Percentiles rank a stretch among this genome's conserved stretches.
These are phyloP conservation scores for Dendrocincla tyrannina DNA, from an alignment of 2,797 vertebrate species.

Conservation along the genomic window DNA sequence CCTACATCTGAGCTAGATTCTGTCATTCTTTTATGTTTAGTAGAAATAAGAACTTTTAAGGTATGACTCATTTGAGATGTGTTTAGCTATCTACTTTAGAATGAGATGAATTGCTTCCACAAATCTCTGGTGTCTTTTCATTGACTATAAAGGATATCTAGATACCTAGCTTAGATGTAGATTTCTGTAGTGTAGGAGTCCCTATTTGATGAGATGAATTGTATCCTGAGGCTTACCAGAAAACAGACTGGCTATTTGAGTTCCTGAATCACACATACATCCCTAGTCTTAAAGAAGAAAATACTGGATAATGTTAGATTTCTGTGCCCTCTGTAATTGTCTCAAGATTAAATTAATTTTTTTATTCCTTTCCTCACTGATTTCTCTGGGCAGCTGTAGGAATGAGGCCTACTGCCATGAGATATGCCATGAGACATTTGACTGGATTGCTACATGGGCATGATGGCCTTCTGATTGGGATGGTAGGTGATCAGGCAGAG, in stretches of 20 bases:
- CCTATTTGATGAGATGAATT: background rate
- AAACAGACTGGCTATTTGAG: background rate
- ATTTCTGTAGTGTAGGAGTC: background rate
- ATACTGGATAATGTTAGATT: background rate
- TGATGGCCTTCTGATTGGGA: background rate
- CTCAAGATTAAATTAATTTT: background rate
- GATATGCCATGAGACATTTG: background rate
- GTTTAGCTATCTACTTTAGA: background rate
- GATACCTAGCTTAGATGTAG: background rate
- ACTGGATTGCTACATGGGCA: fast-evolving
- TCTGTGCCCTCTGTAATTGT: background rate
- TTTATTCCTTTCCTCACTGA: background rate
- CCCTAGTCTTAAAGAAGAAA: background rate
- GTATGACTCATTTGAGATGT: background rate
- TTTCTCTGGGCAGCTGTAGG: background rate
- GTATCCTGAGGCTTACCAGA: background rate
- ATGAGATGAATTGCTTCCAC: background rate
- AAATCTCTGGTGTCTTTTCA: background rate
- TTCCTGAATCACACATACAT: background rate
- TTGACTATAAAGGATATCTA: background rate
- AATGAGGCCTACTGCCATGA: background rate
- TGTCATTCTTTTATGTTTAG: background rate
- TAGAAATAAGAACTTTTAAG: background rate
- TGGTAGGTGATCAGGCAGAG: background rate
- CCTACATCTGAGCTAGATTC: background rate